Percentiles rank a stretch among this genome's conserved stretches.
phyloP scores from a whole-genome alignment of 2,888 invertebrate species.

The Drosophila paranaensis region DNA sequence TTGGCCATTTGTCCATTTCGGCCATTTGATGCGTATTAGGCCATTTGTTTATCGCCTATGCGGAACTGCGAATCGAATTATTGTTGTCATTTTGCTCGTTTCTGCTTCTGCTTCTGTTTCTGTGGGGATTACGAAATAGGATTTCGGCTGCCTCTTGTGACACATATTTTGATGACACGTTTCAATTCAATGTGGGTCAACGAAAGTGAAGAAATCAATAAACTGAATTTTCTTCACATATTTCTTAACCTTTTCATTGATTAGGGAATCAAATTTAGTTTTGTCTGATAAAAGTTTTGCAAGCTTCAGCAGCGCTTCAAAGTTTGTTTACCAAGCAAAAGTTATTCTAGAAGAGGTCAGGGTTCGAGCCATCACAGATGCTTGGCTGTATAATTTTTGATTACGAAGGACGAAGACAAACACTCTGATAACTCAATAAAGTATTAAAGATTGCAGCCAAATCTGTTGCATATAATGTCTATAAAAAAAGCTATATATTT shows the following conservation, averaged over 20 bases:
- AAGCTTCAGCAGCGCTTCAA: neutral
- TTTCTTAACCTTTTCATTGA: slow-evolving; percentile 1
- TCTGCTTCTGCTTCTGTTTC: slow-evolving; percentile 17
- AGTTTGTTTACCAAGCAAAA: neutral
- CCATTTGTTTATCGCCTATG: slow-evolving; percentile 46
- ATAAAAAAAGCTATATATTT: neutral
- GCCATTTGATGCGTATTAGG: slow-evolving; percentile 41
- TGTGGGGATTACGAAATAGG: slow-evolving; percentile 63
- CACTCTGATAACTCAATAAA: too few species aligned
- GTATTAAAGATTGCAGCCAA: neutral
- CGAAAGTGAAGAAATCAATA: slow-evolving; percentile 9
- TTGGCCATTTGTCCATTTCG: slow-evolving; percentile 31
- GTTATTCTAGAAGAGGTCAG: neutral
- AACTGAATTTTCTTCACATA: neutral
- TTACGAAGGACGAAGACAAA: neutral
- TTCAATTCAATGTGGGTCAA: slow-evolving; percentile 39
- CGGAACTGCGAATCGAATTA: slow-evolving; percentile 59
- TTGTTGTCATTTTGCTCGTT: slow-evolving; percentile 44
- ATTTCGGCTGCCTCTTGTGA: slow-evolving; percentile 36
- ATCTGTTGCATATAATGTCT: neutral
- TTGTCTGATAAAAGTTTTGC: neutral
- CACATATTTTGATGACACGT: slow-evolving; percentile 29
- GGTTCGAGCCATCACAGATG: neutral
- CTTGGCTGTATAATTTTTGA: too few species aligned
- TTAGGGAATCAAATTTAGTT: slow-evolving; percentile 1